Evolutionary conservation across 64 coral and sea anemone genomes (phyloP), one percentile per base, ranked within the genome.

Genomic region (Exaiptasia diaphana): DNA sequence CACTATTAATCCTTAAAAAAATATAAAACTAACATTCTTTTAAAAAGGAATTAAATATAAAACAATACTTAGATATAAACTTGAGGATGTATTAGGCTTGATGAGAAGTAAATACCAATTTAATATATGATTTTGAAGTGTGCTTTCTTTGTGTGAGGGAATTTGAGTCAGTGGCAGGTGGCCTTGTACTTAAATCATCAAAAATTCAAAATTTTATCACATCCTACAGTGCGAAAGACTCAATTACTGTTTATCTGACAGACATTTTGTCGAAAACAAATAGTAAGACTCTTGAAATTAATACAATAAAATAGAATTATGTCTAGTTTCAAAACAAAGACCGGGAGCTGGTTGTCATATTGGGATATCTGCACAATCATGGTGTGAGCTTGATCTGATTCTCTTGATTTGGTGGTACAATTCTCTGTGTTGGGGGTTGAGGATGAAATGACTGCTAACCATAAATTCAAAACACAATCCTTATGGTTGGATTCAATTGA

Each of bases 161-260:
- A 65, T 38, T 65, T 37, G 4, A 4, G 5, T 13, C 61, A 32
- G 30, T 20, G n/a, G 31, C 61, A 65, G 61, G 61, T 65, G 61
- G 61, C 12, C 1, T 4, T 35, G 61, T 35, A 17, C 31, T 65
- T 11, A 73, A 73, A 73, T 73, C 69, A 73, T 73, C 38, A 73
- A 73, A 73, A 73, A 73, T 73, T 73, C 20, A 73, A 49, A 73
- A 73, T 41, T n/a, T n/a, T n/a, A 73, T 41, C 38, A 73, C n/a
- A 9, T 73, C 69, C 69, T 42, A 14, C 69, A 73, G 38, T 28
- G 69, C 32, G 29, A 40, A 11, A 73, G 27, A 73, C 28, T 73
- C 44, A 73, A 73, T 73, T 73, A 73, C 28, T 25, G 38, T 43
- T 65, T 65, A 65, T 65, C 61, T 65, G 61, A 65, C 30, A 65